Base-by-base conservation (phyloP, 2,888 invertebrate genomes). In the Saturnia pavonia region DNA sequence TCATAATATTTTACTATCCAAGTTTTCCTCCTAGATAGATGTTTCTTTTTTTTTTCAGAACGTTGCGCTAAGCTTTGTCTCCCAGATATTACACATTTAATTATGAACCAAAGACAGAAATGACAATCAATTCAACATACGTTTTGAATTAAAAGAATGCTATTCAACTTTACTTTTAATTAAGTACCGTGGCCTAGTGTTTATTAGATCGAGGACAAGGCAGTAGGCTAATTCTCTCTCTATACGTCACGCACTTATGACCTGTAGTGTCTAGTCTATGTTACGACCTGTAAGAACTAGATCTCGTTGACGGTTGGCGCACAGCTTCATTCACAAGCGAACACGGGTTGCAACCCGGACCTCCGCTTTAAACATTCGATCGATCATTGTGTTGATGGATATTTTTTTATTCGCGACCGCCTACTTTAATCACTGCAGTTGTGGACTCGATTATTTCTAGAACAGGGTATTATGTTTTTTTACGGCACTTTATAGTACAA, bases 321-420 rank as follows among this genome's bases (percentile, higher is more conserved):
- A 65, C n/a, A 9, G 34, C 65, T 42, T 22, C 22, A 11, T 54
- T 54, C 12, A 22, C 54, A 54, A 54, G 22, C 54, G 22, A 54
- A 54, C 54, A 54, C 54, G 22, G 22, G 22, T 54, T 54, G n/a
- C 22, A 54, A 54, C 54, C 54, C n/a, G 54, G 54, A 54, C 12
- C 54, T 54, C 54, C 54, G 54, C 22, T 54, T 51, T 11, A 54
- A 54, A 22, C 54, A 34, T 34, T 54, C 19, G 51, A 51, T 9
- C 7, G 19, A n/a, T 48, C 16, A n/a, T 22, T 54, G 54, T 12
- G 22, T n/a, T 7, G 0, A 25, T 22, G 8, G 11, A 54, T 54
- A 54, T 54, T 54, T n/a, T n/a, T n/a, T 54, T 54, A 54, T 54
- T 22, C 54, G 22, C 54, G 54, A 54, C 54, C 22, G 54, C 54